Percentiles rank a stretch among this genome's conserved stretches.
Evolutionary conservation across 2,113 vertebrate species (phyloP).

Genomic region (Zonotrichia leucophrys): DNA sequence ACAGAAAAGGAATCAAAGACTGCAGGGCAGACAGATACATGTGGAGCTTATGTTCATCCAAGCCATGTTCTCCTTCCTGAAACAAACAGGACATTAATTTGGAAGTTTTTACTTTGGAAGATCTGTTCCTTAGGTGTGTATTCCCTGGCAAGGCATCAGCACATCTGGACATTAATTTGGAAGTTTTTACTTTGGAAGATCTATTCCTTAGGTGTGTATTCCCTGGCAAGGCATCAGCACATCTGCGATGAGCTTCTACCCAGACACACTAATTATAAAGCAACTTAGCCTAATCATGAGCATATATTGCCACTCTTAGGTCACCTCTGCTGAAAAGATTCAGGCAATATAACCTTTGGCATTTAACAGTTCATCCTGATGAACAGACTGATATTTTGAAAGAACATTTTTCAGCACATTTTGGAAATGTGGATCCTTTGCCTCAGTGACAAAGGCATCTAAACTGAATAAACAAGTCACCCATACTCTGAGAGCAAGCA

Average conservation of each 20-base stretch:
- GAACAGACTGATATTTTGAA: not conserved
- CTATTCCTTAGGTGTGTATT: not conserved
- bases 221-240: not conserved
- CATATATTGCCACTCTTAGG: not conserved
- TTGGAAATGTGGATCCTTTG: not conserved
- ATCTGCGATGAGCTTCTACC: not conserved
- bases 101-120: not conserved
- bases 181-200: not conserved
- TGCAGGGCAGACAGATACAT: constrained; percentile 93
- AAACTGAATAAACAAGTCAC: not conserved
- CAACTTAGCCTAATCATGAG: not conserved
- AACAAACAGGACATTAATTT: constrained; percentile 25
- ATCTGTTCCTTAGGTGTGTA: not conserved
- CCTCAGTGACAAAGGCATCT: not conserved
- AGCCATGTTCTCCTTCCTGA: constrained; percentile 91
- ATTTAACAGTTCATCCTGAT: not conserved
- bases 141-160: not conserved
- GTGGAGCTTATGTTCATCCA: constrained; percentile 96
- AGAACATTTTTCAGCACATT: not conserved
- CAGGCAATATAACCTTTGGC: not conserved
- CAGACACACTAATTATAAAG: not conserved
- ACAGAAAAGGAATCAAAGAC: constrained; percentile 93
- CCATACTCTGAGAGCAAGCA: not conserved
- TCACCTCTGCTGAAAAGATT: not conserved
- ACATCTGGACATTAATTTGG: not conserved